These are phyloP conservation scores for Xylocopa sonorina DNA, from an alignment of 1,140 invertebrate species.

Conservation along the genomic window DNA sequence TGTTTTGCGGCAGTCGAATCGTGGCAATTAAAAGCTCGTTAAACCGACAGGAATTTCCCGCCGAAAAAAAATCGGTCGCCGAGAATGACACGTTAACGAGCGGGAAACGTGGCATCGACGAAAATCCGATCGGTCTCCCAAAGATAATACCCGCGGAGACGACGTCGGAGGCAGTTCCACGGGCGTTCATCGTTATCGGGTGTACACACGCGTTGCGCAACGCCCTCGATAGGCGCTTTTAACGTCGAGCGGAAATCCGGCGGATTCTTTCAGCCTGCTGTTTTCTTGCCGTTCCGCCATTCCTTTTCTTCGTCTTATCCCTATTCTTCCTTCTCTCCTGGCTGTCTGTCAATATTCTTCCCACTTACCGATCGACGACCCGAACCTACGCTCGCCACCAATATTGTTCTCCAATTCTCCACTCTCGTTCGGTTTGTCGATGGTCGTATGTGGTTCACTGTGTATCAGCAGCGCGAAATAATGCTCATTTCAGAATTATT, in stretches of 20 bases:
- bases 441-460: too few relatives aligned
- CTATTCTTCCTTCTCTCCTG: constrained; percentile 26
- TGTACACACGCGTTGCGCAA: constrained; percentile 67
- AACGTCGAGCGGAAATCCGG: constrained; percentile 76
- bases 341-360: constrained; percentile 17
- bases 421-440: too few relatives aligned
- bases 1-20: not conserved
- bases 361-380: constrained; percentile 39
- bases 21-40: not conserved
- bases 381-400: constrained; percentile 21
- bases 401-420: constrained; percentile 4
- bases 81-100: not conserved
- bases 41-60: not conserved
- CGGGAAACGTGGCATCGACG: not conserved
- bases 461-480: too few relatives aligned
- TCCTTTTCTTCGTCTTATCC: constrained; percentile 44
- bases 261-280: constrained; percentile 73
- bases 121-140: constrained; percentile 1
- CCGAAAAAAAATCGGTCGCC: not conserved
- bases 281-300: constrained; percentile 62
- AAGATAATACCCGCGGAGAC: not conserved
- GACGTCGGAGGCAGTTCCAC: constrained; percentile 8
- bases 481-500: not conserved
- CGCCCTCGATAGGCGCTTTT: constrained; percentile 71
- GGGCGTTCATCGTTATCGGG: constrained; percentile 58